Evolutionary conservation across 2,797 vertebrate genomes (phyloP).

Genomic region (Simalia tracyae): DNA sequence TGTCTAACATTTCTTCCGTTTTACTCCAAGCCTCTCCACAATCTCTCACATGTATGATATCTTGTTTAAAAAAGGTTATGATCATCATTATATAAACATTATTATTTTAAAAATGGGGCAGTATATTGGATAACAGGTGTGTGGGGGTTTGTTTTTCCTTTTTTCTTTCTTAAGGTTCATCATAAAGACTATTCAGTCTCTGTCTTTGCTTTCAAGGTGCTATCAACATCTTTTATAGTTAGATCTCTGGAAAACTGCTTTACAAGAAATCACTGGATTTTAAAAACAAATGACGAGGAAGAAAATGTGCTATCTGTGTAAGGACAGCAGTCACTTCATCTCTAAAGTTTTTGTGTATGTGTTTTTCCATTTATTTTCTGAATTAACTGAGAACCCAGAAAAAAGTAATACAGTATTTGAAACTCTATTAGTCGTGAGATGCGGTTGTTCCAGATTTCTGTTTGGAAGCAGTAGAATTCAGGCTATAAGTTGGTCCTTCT

Average conservation of each 20-base stretch:
- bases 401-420: not conserved
- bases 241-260: not conserved
- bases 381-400: not conserved
- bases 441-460: not conserved
- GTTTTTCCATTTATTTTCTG: not conserved
- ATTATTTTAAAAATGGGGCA: not conserved
- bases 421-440: not conserved
- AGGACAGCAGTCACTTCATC: not conserved
- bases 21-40: no score
- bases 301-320: not conserved
- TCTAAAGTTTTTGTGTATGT: not conserved
- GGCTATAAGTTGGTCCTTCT: not conserved
- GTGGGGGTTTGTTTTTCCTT: no score
- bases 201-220: no score
- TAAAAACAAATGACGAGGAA: conserved; percentile 1
- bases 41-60: not conserved
- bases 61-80: not conserved
- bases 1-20: no score
- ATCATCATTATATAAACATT: not conserved
- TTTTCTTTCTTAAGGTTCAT: not conserved
- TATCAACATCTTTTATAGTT: not conserved
- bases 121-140: not conserved
- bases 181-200: not conserved
- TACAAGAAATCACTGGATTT: not conserved
- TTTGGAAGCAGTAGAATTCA: not conserved